Evolutionary conservation across 2,113 vertebrate genomes (phyloP), one percentile per base, ranked within the genome.

Genomic region (Neogale vison): DNA sequence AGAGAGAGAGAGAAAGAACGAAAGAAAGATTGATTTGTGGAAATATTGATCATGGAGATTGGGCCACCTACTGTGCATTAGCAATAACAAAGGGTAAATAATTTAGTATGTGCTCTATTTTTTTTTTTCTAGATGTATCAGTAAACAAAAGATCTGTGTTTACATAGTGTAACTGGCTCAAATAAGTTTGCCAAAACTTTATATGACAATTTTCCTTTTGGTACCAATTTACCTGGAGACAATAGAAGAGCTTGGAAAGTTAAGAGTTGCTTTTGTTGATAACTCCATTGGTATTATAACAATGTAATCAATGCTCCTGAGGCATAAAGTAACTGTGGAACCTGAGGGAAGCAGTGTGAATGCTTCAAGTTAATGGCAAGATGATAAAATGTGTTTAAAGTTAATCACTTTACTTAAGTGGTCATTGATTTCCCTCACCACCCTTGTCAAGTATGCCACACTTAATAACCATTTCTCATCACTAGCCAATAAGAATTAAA

Each of bases 331-430:
- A 90, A 92, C 69, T 87, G 21, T 39, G 7, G n/a, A 74, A 74
- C 26, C 4, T 5, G 20, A 79, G 4, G 20, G 76, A 79, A 92
- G 4, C 14, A 59, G n/a, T 50, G 45, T 50, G 12, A 36, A 39
- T 92, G 57, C 29, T 81, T 90, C 83, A 89, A 92, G 36, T 89
- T 79, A 95, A 96, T 92, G 11, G 36, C 7, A 65, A 95, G 83
- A 63, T 87, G 79, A 92, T 86, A 79, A 95, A 74, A 67, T 50
- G 24, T 74, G 15, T n/a, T 95, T 81, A 67, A 72, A 23, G 57
- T 79, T 93, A 96, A 95, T 87, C 39, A 80, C 42, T 89, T 96
- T 89, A 74, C 9, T 81, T 92, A 82, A 1, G 42, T 29, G 26
- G 8, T 29, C 74, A 96, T 69, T 86, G 61, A 93, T 95, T 96